Conservation (phyloP, 1,140 invertebrate genomes). For the Ephestia elutella region DNA sequence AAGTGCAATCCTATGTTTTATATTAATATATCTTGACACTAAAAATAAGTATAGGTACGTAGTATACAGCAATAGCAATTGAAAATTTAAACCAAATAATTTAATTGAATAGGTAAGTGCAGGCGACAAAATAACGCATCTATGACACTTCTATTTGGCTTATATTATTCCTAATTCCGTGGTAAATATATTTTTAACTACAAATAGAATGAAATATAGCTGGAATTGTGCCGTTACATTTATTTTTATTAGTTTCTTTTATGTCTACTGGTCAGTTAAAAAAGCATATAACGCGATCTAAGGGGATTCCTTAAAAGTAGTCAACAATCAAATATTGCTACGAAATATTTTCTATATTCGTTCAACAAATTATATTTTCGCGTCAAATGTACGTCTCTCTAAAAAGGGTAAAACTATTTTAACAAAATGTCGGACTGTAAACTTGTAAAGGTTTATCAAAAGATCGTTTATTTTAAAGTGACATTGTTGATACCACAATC, state of each 20-base stretch:
- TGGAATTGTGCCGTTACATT: constrained; percentile 11
- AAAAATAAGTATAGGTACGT: no score
- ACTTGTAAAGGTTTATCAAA: constrained; percentile 68
- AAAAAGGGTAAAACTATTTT: constrained; percentile 46
- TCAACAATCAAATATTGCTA: constrained; percentile 64
- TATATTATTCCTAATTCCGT: no score
- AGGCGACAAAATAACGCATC: no score
- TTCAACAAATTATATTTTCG: constrained; percentile 47
- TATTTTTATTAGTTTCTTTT: constrained; percentile 11
- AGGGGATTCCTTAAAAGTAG: constrained; percentile 62
- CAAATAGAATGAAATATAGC: constrained; percentile 27
- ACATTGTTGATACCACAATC: not conserved
- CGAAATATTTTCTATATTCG: constrained; percentile 41
- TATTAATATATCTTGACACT: no score
- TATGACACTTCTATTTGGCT: no score
- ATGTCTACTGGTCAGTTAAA: constrained; percentile 22
- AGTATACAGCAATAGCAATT: no score
- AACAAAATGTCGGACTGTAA: constrained; percentile 47
- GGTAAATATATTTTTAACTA: constrained; percentile 14
- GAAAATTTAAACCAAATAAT: no score
- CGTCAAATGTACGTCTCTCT: constrained; percentile 35
- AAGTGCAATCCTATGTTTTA: no score
- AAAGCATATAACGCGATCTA: constrained; percentile 33
- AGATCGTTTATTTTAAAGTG: constrained; percentile 27
- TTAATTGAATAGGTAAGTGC: no score